Conservation (phyloP, 2,888 invertebrate genomes). For the Calliphora vomitoria region DNA sequence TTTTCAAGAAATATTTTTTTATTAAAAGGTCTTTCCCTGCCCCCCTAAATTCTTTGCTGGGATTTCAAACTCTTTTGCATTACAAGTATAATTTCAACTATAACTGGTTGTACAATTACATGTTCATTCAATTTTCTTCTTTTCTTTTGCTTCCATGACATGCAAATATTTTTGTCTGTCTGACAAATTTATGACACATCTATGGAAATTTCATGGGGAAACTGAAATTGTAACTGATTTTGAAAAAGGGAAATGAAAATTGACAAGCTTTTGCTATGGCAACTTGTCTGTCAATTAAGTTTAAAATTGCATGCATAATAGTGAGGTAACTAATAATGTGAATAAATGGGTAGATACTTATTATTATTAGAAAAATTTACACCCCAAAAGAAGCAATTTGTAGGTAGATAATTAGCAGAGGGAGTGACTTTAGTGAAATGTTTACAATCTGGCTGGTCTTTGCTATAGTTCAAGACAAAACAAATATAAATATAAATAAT, state of each 20-base stretch:
- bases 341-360: not conserved
- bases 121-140: not conserved
- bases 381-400: not conserved
- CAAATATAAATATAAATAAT: too few species aligned
- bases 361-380: not conserved
- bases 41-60: slow-evolving; percentile 33
- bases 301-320: slow-evolving; percentile 29
- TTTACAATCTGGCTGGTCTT: too few species aligned
- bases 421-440: not conserved
- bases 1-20: too few species aligned
- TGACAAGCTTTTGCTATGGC: slow-evolving; percentile 5
- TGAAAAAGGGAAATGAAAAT: slow-evolving; percentile 20
- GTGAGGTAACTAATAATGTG: slow-evolving; percentile 24
- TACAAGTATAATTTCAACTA: not conserved
- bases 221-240: slow-evolving; percentile 34
- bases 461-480: too few species aligned
- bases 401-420: not conserved
- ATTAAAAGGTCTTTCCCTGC: too few species aligned
- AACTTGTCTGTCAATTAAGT: slow-evolving; percentile 43
- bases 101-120: slow-evolving; percentile 1
- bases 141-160: slow-evolving; percentile 32
- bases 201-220: slow-evolving; percentile 8
- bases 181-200: slow-evolving; percentile 54
- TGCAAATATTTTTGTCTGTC: slow-evolving; percentile 43
- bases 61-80: not conserved